These are phyloP conservation scores for Aptenodytes patagonicus DNA, from an alignment of 2,113 vertebrate species.

Conservation along the genomic window DNA sequence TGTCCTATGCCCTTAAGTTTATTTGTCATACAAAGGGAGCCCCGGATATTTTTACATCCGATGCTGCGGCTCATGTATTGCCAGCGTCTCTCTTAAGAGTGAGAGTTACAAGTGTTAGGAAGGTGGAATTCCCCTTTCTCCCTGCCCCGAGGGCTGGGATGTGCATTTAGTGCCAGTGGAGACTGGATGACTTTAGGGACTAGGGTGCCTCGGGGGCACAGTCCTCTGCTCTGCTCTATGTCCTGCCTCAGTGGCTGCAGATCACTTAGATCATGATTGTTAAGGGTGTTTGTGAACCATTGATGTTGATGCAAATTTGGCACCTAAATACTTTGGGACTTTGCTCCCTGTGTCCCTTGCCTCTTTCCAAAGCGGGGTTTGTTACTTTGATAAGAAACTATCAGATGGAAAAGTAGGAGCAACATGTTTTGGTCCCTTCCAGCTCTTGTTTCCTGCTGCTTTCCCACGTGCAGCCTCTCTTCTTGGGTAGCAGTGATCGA, in stretches of 20 bases:
- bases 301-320: background rate
- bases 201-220: background rate
- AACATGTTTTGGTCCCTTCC: background rate
- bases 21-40: background rate
- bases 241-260: background rate
- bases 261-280: background rate
- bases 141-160: background rate
- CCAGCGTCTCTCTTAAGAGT: background rate
- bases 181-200: background rate
- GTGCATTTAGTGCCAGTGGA: background rate
- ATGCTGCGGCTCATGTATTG: background rate
- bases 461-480: background rate
- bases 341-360: background rate
- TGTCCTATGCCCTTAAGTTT: background rate
- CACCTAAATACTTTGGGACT: background rate
- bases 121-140: background rate
- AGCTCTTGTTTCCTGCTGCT: background rate
- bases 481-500: background rate
- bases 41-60: background rate
- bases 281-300: background rate
- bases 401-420: background rate
- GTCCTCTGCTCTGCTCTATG: background rate
- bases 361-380: background rate
- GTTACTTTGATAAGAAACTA: background rate
- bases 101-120: background rate